These are phyloP conservation scores for Petroica traversi DNA, from an alignment of 2,113 vertebrate genomes.

Conservation along the genomic window DNA sequence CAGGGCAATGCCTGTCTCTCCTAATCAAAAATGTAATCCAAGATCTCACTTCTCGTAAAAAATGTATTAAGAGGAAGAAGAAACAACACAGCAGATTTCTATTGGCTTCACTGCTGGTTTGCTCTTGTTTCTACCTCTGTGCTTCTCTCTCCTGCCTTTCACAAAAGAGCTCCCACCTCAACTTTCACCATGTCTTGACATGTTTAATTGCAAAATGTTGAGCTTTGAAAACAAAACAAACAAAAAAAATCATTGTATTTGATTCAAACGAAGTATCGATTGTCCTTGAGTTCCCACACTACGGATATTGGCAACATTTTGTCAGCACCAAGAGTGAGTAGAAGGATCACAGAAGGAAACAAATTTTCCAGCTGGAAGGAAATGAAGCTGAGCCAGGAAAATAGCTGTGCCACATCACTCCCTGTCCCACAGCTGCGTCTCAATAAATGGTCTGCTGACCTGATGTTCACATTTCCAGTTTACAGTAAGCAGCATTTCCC, in stretches of 20 bases:
- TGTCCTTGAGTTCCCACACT: conserved; percentile 26
- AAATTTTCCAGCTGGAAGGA: conserved; percentile 45
- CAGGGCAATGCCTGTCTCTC: conserved; percentile 53
- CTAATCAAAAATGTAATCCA: conserved; percentile 62
- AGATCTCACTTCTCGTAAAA: conserved; percentile 57
- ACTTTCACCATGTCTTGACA: not conserved
- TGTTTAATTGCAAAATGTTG: conserved; percentile 44
- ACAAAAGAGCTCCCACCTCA: not conserved
- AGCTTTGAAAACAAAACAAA: conserved; percentile 48
- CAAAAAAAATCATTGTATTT: conserved; percentile 43
- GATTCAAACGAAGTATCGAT: conserved; percentile 48
- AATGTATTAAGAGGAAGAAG: conserved; percentile 53
- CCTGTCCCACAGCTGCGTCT: conserved; percentile 13
- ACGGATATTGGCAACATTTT: conserved; percentile 48
- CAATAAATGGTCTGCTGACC: conserved; percentile 57
- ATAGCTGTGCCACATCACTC: not conserved
- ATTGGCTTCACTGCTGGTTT: not conserved
- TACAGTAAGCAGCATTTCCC: conserved; percentile 32
- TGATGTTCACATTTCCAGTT: not conserved
- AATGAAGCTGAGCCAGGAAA: not conserved
- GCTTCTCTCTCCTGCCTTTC: not conserved
- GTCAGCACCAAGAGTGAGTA: conserved; percentile 12
- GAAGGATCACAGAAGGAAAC: conserved; percentile 53
- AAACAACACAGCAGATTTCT: not conserved
- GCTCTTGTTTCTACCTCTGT: conserved; percentile 29